These are phyloP conservation scores for Scaptodrosophila lebanonensis DNA, from an alignment of 1,140 invertebrate species.

Conservation along the genomic window DNA sequence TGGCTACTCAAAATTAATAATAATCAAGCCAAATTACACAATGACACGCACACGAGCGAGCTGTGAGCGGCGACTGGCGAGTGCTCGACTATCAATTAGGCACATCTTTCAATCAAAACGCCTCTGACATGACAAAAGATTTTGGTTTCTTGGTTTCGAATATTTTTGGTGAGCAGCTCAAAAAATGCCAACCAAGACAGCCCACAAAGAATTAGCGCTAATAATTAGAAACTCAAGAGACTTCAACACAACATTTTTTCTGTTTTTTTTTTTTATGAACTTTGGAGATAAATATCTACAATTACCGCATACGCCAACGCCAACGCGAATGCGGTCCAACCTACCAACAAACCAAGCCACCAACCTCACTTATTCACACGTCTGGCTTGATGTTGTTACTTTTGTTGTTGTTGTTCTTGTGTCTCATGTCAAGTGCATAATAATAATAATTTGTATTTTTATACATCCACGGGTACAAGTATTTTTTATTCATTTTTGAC, in stretches of 20 bases:
- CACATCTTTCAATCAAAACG: conserved; percentile 69
- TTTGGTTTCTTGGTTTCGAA: too few species aligned
- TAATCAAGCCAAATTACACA: conserved; percentile 73
- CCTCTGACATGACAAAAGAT: conserved; percentile 12
- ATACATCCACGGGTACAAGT: conserved; percentile 14
- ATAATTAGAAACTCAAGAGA: conserved; percentile 49
- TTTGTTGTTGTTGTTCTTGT: conserved; percentile 31
- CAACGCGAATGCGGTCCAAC: too few species aligned
- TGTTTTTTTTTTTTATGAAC: conserved; percentile 14
- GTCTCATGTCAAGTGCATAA: conserved; percentile 61
- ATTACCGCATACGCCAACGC: conserved; percentile 70
- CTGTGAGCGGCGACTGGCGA: conserved; percentile 36
- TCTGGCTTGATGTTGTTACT: conserved; percentile 10
- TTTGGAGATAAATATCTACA: conserved; percentile 49
- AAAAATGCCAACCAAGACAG: conserved; percentile 12
- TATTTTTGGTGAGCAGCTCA: too few species aligned
- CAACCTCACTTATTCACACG: too few species aligned
- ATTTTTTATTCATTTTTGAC: conserved; percentile 5
- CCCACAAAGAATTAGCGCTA: conserved; percentile 65
- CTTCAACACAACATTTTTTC: conserved; percentile 1
- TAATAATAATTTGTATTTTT: conserved; percentile 61
- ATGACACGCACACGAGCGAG: conserved; percentile 65
- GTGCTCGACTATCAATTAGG: conserved; percentile 70
- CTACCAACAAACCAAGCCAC: too few species aligned
- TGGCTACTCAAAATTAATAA: conserved; percentile 71